Base-by-base conservation (phyloP, 2,113 vertebrate species). In the Gila orcuttii region DNA sequence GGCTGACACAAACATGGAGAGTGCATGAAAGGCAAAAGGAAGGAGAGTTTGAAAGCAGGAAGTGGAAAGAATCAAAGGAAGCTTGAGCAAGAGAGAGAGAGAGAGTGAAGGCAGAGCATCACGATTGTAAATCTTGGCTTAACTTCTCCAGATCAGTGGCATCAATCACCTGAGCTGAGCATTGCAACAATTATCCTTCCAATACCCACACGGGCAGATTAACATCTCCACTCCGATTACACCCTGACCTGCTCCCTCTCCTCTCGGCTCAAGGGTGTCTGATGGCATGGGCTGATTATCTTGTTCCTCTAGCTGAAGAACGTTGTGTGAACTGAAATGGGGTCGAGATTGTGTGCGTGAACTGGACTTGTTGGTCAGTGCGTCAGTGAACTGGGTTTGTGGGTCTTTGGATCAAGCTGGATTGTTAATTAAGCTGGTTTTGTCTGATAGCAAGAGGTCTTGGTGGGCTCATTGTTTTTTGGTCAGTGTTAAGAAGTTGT, bases 201-300 rank as follows among this genome's bases (percentile, higher is more conserved):
- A 95, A 94, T 93, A 91, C 90, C 91, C 69, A 93, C 85, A 90
- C 90, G 73, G 90, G 89, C 87, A 93, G 94, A 95, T 93, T 94
- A 94, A 91, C 92, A 95, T 95, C 93, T 90, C 86, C 79, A 87
- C 91, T 96, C 92, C 57, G 85, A 90, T 96, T 95, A 94, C 94
- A 83, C 92, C 88, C 79, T 80, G 80, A 90, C 88, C 90, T 79
- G 57, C 89, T 90, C 90, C 82, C 84, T 89, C 42, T 42, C 85
- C 86, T 85, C 90, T 50, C 59, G 79, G 28, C 90, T 90, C 71
- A 88, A 86, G 79, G 92, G 94, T 94, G 93, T 95, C 94, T 94
- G 95, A 96, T 96, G 92, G 93, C 94, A 93, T 90, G 88, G 21
- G 19, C 89, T 90, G 94, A 96, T 96, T 94, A 92, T 90, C 89